A percentile compares a stretch with the other conserved stretches of the same genome.
Evolutionary conservation across 2,888 invertebrate species (phyloP).

Genomic region (Andrena hattorfiana): DNA sequence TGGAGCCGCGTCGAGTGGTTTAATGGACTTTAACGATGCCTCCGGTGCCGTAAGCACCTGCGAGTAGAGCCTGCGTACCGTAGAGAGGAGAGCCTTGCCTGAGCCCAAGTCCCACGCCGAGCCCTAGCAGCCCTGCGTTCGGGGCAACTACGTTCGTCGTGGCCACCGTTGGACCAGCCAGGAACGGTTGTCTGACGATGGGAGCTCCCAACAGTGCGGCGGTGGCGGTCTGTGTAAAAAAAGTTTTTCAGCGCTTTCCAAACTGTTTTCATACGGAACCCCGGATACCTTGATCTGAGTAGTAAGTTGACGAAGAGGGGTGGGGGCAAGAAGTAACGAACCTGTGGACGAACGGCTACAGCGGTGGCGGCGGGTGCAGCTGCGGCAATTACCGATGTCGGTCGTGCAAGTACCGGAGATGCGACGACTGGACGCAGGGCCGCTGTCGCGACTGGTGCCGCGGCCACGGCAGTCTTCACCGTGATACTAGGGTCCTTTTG

Average conservation of each 20-base stretch:
- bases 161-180: conserved; percentile 59
- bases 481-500: conserved; percentile 78
- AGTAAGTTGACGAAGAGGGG: not conserved
- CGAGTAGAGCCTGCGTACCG: conserved; percentile 66
- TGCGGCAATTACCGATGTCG: conserved; percentile 48
- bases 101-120: conserved; percentile 72
- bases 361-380: conserved; percentile 39
- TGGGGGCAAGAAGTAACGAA: conserved; percentile 5
- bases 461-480: conserved; percentile 63
- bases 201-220: conserved; percentile 55
- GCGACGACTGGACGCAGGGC: conserved; percentile 51
- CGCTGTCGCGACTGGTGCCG: conserved; percentile 41
- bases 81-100: conserved; percentile 70
- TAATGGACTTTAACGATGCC: conserved; percentile 71
- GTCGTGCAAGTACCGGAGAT: conserved; percentile 36
- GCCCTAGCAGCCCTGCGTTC: conserved; percentile 48
- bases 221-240: conserved; percentile 39
- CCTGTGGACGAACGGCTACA: conserved; percentile 67
- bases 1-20: not conserved
- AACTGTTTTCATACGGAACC: not conserved
- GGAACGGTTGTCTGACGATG: conserved; percentile 65
- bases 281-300: too few relatives aligned
- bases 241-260: not conserved
- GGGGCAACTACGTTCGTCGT: conserved; percentile 65
- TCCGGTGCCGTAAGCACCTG: conserved; percentile 67